These are phyloP conservation scores for Trinectes maculatus DNA, from an alignment of 2,113 vertebrate species.

Conservation along the genomic window DNA sequence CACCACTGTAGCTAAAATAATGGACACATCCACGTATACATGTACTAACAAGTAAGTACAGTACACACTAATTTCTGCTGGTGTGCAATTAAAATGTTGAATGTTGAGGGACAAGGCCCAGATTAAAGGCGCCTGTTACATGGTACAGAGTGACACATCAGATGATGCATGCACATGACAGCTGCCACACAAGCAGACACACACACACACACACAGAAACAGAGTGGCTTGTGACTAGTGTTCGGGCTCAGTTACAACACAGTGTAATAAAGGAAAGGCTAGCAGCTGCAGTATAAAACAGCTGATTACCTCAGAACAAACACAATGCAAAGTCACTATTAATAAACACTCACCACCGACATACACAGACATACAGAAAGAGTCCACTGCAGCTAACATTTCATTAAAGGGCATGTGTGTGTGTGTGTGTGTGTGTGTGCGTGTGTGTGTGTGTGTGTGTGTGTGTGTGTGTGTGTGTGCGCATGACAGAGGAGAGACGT, in stretches of 20 bases:
- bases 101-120: conserved; percentile 54
- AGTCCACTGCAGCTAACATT: conserved; percentile 45
- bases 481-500: not conserved
- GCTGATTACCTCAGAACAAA: conserved; percentile 29
- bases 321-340: conserved; percentile 51
- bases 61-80: not conserved
- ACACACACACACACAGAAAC: not conserved
- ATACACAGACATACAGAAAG: conserved; percentile 19
- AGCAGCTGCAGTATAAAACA: conserved; percentile 49
- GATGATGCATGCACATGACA: conserved; percentile 68
- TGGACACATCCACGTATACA: not conserved
- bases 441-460: conserved; percentile 30
- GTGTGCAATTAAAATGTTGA: conserved; percentile 41
- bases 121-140: conserved; percentile 49
- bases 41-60: not conserved
- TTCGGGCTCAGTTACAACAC: conserved; percentile 41
- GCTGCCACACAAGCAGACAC: conserved; percentile 21
- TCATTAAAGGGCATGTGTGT: conserved; percentile 51
- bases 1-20: not conserved
- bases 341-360: conserved; percentile 49
- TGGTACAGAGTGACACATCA: conserved; percentile 59
- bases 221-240: conserved; percentile 19
- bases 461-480: conserved; percentile 38
- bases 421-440: conserved; percentile 19
- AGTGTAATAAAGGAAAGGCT: conserved; percentile 43